Percentiles rank a stretch among this genome's conserved stretches.
phyloP scores from a whole-genome alignment of 2,888 invertebrate species.

The Xestia c-nigrum region DNA sequence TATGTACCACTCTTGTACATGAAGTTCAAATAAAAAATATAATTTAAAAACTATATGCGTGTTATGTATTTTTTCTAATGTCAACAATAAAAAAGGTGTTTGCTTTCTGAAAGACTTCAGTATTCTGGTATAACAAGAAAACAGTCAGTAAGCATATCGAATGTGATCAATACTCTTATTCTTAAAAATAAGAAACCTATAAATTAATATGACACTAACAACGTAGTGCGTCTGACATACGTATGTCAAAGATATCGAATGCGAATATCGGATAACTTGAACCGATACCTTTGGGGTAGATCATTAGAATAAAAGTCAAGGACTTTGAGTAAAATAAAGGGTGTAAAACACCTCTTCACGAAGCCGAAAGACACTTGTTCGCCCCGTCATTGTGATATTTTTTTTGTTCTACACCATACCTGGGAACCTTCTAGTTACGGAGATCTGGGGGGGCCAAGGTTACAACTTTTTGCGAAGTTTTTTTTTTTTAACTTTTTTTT shows the following conservation, averaged over 20 bases:
- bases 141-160: background rate
- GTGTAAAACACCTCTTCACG: too few relatives aligned
- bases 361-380: too few relatives aligned
- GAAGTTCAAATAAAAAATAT: background rate
- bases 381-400: too few relatives aligned
- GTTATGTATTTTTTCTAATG: background rate
- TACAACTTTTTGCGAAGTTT: too few relatives aligned
- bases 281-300: conserved; percentile 2
- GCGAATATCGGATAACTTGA: conserved; percentile 6
- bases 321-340: background rate
- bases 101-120: background rate
- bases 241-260: conserved; percentile 7
- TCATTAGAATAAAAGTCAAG: background rate
- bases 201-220: conserved; percentile 5
- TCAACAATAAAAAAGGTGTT: background rate
- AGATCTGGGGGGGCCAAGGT: too few relatives aligned
- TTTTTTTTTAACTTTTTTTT: too few relatives aligned
- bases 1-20: too few relatives aligned
- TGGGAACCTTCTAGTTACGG: too few relatives aligned
- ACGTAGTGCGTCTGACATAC: conserved; percentile 19
- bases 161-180: background rate
- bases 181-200: background rate
- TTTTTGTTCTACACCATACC: too few relatives aligned
- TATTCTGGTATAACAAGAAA: background rate
- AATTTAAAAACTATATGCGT: background rate